Percentiles rank a stretch among this genome's conserved stretches.
Evolutionary conservation across 30 jellyfish, hydroid and myxozoan genomes (phyloP).

Genomic region (Mastigias papua): DNA sequence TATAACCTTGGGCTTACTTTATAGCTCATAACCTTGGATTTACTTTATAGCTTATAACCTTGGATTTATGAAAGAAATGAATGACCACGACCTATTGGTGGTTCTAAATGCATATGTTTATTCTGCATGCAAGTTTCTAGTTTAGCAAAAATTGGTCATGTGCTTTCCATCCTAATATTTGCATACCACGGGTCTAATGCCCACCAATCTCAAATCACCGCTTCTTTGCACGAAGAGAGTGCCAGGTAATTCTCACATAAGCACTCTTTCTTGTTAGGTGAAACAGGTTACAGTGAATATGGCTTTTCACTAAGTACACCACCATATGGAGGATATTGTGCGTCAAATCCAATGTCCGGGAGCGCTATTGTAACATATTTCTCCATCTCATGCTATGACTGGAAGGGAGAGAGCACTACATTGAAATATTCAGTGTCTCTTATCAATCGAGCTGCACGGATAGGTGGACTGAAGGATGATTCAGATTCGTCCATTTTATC

Average conservation of each 20-base stretch:
- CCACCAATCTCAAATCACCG: no score
- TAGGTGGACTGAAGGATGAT: not conserved
- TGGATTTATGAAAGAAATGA: no score
- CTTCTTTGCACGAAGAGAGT: not conserved
- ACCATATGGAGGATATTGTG: slow-evolving; percentile 46
- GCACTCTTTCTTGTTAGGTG: slow-evolving; percentile 9
- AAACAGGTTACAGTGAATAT: slow-evolving; percentile 8
- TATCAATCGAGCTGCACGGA: not conserved
- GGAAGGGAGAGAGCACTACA: slow-evolving; percentile 6
- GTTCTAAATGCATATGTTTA: no score
- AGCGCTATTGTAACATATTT: slow-evolving; percentile 38
- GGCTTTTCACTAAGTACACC: slow-evolving; percentile 34
- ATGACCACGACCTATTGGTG: no score
- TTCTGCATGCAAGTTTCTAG: no score
- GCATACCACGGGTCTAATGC: no score
- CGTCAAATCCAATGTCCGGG: slow-evolving; percentile 20
- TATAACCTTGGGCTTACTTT: no score
- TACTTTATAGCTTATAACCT: no score
- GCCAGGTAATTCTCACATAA: not conserved
- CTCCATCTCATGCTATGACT: slow-evolving; percentile 16
- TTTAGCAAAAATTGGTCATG: no score
- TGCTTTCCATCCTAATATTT: no score
- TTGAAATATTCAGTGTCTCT: slow-evolving; percentile 34
- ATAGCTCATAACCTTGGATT: no score
- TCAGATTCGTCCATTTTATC: slow-evolving; percentile 8